Conservation (phyloP, 1,140 invertebrate genomes). For the Diprion similis region DNA sequence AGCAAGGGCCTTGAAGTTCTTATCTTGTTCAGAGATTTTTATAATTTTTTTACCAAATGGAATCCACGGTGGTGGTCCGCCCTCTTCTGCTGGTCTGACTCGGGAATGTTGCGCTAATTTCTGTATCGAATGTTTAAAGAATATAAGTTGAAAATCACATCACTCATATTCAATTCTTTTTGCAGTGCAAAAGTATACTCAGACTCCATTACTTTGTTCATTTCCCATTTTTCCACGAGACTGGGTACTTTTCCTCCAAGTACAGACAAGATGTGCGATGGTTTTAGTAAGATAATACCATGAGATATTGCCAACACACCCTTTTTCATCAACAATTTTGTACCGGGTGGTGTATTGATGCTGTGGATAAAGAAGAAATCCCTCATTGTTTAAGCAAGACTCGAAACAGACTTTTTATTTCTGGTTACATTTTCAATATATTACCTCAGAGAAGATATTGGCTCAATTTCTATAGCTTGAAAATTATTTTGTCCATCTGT, state of each 20-base stretch:
- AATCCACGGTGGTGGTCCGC: constrained; percentile 88
- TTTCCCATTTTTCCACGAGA: constrained; percentile 89
- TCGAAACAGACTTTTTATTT: constrained; percentile 4
- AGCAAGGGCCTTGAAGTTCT: constrained; percentile 74
- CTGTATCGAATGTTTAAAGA: constrained; percentile 45
- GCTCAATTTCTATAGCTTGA: constrained; percentile 77
- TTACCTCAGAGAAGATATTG: constrained; percentile 71
- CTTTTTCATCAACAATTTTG: constrained; percentile 56
- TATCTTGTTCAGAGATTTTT: constrained; percentile 66
- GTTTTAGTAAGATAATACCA: constrained; percentile 75
- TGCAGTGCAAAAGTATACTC: neutral
- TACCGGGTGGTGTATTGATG: constrained; percentile 59
- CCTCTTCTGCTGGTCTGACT: constrained; percentile 66
- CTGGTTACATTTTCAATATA: neutral
- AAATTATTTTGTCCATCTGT: constrained; percentile 84
- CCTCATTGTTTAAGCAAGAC: neutral
- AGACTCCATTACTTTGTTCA: constrained; percentile 69
- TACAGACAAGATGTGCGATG: constrained; percentile 68
- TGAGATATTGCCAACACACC: constrained; percentile 62
- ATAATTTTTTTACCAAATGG: constrained; percentile 84
- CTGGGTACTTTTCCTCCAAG: constrained; percentile 83
- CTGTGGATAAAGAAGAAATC: constrained; percentile 32
- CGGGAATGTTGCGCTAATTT: constrained; percentile 77
- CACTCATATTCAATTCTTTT: neutral
- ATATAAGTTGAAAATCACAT: constrained; percentile 11